Conservation (phyloP, 2,113 vertebrate genomes). For the Pelecanoides urinatrix region DNA sequence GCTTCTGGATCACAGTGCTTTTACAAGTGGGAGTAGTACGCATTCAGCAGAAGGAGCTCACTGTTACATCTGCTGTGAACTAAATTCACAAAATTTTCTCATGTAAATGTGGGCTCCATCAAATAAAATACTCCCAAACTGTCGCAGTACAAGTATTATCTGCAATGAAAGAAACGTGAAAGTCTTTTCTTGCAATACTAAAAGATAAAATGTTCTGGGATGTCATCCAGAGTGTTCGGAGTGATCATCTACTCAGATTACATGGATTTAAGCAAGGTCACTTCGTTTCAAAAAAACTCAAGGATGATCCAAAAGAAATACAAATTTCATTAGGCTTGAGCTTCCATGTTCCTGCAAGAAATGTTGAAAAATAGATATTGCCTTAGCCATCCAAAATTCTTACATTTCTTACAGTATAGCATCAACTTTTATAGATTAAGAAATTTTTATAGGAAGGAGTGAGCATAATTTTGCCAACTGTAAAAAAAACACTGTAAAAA, state of each 20-base stretch:
- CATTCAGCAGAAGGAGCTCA: neutral
- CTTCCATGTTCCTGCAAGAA: neutral
- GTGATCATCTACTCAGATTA: neutral
- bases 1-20: neutral
- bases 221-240: neutral
- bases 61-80: neutral
- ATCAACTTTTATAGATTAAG: neutral
- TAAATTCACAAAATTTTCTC: neutral
- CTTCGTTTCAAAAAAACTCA: neutral
- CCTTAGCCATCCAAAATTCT: neutral
- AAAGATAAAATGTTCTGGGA: constrained; percentile 30
- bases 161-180: neutral
- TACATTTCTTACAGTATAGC: neutral
- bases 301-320: neutral
- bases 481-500: neutral
- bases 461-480: neutral
- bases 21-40: neutral
- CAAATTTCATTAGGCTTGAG: neutral
- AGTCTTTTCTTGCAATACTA: neutral
- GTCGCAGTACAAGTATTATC: neutral
- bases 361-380: neutral
- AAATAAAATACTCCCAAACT: neutral
- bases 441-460: neutral
- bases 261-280: neutral
- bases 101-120: neutral